These are phyloP conservation scores for Vesta saturnalis DNA, from an alignment of 2,888 invertebrate species.

Conservation along the genomic window DNA sequence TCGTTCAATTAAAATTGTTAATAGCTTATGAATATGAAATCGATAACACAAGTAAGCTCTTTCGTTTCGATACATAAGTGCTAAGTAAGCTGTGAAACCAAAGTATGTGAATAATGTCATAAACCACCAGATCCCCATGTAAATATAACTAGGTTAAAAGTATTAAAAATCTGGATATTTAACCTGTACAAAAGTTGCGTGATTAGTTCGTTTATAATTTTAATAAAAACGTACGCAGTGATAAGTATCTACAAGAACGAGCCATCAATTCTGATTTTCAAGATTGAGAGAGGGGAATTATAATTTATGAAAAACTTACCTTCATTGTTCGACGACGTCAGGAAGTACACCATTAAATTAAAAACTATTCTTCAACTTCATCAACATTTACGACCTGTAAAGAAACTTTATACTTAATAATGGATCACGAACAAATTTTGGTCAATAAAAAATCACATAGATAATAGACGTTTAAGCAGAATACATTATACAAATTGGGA, in stretches of 20 bases:
- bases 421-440: too few species aligned
- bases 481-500: too few species aligned
- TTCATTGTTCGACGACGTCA: constrained; percentile 14
- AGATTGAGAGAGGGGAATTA: neutral
- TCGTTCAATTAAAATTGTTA: constrained; percentile 9
- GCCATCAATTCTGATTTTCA: neutral
- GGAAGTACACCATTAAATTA: constrained; percentile 2
- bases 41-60: too few species aligned
- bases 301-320: constrained; percentile 12
- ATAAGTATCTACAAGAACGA: constrained; percentile 1
- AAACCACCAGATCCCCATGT: too few species aligned
- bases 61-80: neutral
- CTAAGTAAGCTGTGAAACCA: too few species aligned
- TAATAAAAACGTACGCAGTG: neutral
- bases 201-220: neutral
- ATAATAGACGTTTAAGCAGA: too few species aligned
- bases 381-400: constrained; percentile 11
- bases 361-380: constrained; percentile 11
- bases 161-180: too few species aligned
- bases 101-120: too few species aligned
- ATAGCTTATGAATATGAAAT: constrained; percentile 3
- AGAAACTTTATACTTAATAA: constrained; percentile 6
- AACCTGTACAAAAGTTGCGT: too few species aligned
- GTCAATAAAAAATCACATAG: too few species aligned
- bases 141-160: too few species aligned